A percentile compares a stretch with the other conserved stretches of the same genome.
Conservation (phyloP, 2,888 invertebrate genomes). For the Oscheius sp. region DNA sequence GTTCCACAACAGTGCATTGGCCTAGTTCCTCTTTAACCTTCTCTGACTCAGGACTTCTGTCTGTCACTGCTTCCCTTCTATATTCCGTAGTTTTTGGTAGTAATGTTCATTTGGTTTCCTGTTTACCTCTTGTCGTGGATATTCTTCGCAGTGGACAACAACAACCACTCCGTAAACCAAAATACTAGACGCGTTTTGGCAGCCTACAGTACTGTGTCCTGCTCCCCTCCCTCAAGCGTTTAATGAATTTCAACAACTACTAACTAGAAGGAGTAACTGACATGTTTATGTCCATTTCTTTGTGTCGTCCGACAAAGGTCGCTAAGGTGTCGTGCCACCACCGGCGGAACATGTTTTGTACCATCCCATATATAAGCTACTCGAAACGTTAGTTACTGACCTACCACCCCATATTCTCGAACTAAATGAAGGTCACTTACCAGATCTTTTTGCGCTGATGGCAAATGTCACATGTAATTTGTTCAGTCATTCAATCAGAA, state of each 20-base stretch:
- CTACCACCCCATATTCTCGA: background rate
- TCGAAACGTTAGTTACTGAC: constrained; percentile 22
- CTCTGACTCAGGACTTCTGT: too few relatives aligned
- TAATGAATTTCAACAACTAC: constrained; percentile 1
- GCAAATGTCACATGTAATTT: constrained; percentile 30
- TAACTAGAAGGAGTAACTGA: constrained; percentile 26
- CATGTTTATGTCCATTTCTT: constrained; percentile 37
- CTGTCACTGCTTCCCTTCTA: too few relatives aligned
- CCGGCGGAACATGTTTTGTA: constrained; percentile 36
- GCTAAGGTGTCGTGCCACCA: constrained; percentile 32
- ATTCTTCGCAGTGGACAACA: too few relatives aligned
- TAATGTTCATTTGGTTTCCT: too few relatives aligned
- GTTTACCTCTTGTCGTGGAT: too few relatives aligned
- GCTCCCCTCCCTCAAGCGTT: background rate
- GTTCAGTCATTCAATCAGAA: constrained; percentile 30
- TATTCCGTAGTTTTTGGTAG: background rate
- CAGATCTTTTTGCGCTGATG: constrained; percentile 1
- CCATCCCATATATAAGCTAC: constrained; percentile 32
- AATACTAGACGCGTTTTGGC: too few relatives aligned
- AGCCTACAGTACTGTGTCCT: too few relatives aligned
- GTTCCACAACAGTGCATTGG: too few relatives aligned
- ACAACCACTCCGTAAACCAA: too few relatives aligned
- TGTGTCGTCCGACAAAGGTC: constrained; percentile 34
- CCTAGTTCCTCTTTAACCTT: too few relatives aligned
- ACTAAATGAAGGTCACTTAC: background rate